Percentiles rank a stretch among this genome's conserved stretches.
phyloP scores from a whole-genome alignment of 2,797 vertebrate genomes.

The Megaceryle alcyon region DNA sequence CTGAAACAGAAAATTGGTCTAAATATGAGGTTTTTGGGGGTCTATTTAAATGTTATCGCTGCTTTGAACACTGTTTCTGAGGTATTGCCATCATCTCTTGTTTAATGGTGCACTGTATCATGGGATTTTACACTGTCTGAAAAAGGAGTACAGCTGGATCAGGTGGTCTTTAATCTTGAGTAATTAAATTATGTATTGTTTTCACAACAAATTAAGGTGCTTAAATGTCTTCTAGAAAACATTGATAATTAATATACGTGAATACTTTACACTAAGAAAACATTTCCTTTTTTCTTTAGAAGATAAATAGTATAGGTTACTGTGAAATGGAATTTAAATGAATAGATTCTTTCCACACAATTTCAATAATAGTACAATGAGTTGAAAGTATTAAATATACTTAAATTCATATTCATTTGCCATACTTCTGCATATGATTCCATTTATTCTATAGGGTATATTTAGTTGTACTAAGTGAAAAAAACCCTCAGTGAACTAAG shows the following conservation, averaged over 20 bases:
- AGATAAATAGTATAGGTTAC: background rate
- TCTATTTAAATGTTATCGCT: background rate
- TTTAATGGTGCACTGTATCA: background rate
- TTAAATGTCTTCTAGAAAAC: background rate
- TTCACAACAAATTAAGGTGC: background rate
- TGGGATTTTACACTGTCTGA: background rate
- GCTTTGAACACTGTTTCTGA: background rate
- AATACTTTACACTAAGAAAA: background rate
- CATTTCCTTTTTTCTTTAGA: background rate
- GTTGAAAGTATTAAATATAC: background rate
- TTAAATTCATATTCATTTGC: background rate
- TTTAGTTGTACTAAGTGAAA: background rate
- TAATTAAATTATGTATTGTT: constrained; percentile 31
- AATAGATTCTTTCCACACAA: background rate
- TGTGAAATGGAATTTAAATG: background rate
- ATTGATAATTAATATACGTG: background rate
- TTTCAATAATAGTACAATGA: background rate
- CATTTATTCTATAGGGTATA: background rate
- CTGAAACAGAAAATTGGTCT: background rate
- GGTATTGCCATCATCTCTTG: background rate
- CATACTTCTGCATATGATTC: background rate
- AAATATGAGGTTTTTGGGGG: background rate
- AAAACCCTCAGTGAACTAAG: background rate
- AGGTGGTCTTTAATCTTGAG: background rate
- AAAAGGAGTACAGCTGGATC: background rate